Evolutionary conservation across 2,888 invertebrate genomes (phyloP).

Genomic region (Siphonodentalium dalli): DNA sequence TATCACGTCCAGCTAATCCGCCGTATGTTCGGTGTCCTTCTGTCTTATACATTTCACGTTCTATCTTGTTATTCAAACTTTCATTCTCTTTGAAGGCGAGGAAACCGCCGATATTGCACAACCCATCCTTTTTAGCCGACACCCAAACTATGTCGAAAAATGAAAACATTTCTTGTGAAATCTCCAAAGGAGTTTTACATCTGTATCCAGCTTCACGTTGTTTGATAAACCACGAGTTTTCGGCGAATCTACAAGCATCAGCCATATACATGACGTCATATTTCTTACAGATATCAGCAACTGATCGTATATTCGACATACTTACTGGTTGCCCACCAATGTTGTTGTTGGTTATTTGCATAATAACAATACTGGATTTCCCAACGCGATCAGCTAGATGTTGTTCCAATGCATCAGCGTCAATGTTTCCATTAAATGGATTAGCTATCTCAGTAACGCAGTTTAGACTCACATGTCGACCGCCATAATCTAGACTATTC

Average conservation of each 20-base stretch:
- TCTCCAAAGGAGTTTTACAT: conserved; percentile 1
- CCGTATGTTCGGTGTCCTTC: conserved; percentile 22
- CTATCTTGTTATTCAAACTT: not conserved
- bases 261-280: conserved; percentile 6
- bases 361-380: conserved; percentile 4
- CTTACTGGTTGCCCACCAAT: conserved; percentile 17
- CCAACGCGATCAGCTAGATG: not conserved
- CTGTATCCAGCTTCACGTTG: conserved; percentile 3
- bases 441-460: too few species aligned
- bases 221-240: conserved; percentile 24
- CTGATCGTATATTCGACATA: conserved; percentile 14
- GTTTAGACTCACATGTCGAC: too few species aligned
- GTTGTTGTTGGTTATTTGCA: conserved; percentile 14
- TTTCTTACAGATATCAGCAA: conserved; percentile 3
- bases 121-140: conserved; percentile 22
- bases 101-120: conserved; percentile 22
- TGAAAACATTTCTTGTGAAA: conserved; percentile 21
- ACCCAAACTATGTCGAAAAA: conserved; percentile 13
- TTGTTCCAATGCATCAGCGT: conserved; percentile 8
- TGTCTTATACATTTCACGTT: not conserved
- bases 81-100: too few species aligned
- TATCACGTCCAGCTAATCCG: conserved; percentile 18
- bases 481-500: too few species aligned
- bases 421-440: conserved; percentile 15
- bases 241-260: conserved; percentile 22